Evolutionary conservation across 1,140 invertebrate genomes (phyloP), one percentile per base, ranked within the genome.

Genomic region (Drosophila pseudoobscura): DNA sequence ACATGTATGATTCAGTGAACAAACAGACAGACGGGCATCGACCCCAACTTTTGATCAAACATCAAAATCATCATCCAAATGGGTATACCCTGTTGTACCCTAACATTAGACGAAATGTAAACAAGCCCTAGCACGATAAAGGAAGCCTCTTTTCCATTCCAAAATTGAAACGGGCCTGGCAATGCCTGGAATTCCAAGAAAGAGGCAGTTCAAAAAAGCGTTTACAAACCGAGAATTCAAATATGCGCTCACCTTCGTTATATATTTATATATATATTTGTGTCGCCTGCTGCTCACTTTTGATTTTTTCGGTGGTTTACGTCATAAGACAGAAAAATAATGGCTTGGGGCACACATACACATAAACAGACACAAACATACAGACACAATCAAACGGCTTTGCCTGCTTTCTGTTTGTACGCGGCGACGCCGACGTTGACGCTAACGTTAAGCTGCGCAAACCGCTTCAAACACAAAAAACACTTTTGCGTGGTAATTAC

Each of bases 241-340:
- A 75, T 80, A 78, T 83, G 78, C 74, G 75, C 82, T 87, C 82
- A 87, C 82, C 82, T 87, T 87, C 78, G 83, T 61, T 64, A 55
- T 80, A 51, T 31, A 11, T 54, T 1, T 55, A 5, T 46, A n/a
- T 39, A 7, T 47, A 44, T 80, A 57, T 80, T 55, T 87, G 47
- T 82, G 78, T 82, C 75, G 75, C 73, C 60, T 85, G 73, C 74
- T 88, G 82, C 74, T 88, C 84, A 89, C 84, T 88, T 88, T 88
- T 88, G 84, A 88, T 89, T 88, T 88, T 76, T 76, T 82, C 47
- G 78, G 68, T 79, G 84, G 83, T 88, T 88, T 88, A 88, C 83
- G 83, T 88, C 83, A 88, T 88, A 88, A 83, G 84, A 77, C 83
- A 78, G 53, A 85, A 84, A 85, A 82, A 82, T 88, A 88, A 88